Base-by-base conservation (phyloP, 1,140 invertebrate genomes). In the Asobara japonica region DNA sequence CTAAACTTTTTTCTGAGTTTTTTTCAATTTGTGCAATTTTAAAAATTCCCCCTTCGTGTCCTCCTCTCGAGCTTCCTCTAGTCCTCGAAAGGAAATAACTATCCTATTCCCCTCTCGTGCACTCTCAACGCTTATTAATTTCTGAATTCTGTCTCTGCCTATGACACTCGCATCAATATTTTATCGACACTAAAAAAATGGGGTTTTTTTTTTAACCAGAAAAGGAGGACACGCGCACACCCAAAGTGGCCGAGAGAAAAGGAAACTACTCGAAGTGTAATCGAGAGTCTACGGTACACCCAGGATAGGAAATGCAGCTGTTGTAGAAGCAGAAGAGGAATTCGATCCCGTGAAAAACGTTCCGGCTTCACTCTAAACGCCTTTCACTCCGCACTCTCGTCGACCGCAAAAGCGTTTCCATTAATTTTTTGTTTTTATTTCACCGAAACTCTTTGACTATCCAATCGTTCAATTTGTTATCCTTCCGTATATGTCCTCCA, bases 381-480 rank as follows among this genome's bases (percentile, higher is more conserved):
- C 80, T 79, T 77, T 79, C 78, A 79, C 78, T 77, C 67, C 69
- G 69, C 29, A 66, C 70, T 73, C 71, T 72, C 74, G 64, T 69
- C 71, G 76, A 76, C 79, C 76, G 79, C 78, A 79, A 82, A 82
- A 80, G n/a, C 41, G 78, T 77, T 76, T 61, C 27, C 60, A 18
- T 62, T 30, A 16, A 30, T 30, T 30, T 4, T 62, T 13, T 62
- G 30, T 60, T 60, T 77, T 72, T 78, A 77, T 77, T 29, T 62
- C 61, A 13, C n/a, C 22, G 1, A 33, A 31, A 36, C 13, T 30
- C 61, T 8, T 51, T 30, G 18, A 7, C 51, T 56, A 56, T 56
- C 51, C 13, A 56, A 56, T 56, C 51, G 10, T 56, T 25, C 18
- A 22, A 56, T 56, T 56, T 25, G 51, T 25, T 56, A 56, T 56